Conservation (phyloP, 2,113 vertebrate genomes). For the Sylvilagus bachmani region DNA sequence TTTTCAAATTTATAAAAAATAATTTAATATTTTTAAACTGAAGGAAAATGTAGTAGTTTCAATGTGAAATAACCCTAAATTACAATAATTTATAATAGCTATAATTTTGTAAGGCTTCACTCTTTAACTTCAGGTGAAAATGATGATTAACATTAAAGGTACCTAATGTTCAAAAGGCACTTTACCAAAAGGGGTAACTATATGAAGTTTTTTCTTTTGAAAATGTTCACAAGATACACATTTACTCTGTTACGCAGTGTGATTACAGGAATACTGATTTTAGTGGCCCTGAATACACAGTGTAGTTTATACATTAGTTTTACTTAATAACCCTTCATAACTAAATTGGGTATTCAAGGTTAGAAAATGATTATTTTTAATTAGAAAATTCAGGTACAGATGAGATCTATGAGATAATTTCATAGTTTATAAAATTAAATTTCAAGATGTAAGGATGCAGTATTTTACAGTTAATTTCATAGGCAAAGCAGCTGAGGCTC, state of each 20-base stretch:
- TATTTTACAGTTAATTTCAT: background rate
- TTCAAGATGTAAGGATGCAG: background rate
- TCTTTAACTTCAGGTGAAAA: background rate
- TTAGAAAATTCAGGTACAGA: background rate
- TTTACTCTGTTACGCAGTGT: too few relatives aligned
- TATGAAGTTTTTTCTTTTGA: background rate
- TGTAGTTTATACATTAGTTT: background rate
- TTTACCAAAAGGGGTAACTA: background rate
- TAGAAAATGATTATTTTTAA: background rate
- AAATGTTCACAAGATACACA: background rate
- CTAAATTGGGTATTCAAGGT: background rate
- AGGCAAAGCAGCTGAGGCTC: background rate
- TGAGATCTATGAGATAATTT: background rate
- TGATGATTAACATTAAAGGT: slow-evolving; percentile 19
- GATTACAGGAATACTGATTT: background rate
- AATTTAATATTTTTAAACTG: too few relatives aligned
- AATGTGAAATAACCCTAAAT: background rate
- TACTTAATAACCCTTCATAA: background rate
- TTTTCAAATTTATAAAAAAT: too few relatives aligned
- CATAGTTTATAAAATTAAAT: background rate
- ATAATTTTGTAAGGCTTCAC: background rate
- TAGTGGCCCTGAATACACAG: too few relatives aligned
- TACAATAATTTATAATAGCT: background rate
- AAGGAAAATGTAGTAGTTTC: background rate
- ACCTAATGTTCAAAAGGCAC: slow-evolving; percentile 34